These are phyloP conservation scores for Orius laevigatus DNA, from an alignment of 1,140 invertebrate genomes.

Conservation along the genomic window DNA sequence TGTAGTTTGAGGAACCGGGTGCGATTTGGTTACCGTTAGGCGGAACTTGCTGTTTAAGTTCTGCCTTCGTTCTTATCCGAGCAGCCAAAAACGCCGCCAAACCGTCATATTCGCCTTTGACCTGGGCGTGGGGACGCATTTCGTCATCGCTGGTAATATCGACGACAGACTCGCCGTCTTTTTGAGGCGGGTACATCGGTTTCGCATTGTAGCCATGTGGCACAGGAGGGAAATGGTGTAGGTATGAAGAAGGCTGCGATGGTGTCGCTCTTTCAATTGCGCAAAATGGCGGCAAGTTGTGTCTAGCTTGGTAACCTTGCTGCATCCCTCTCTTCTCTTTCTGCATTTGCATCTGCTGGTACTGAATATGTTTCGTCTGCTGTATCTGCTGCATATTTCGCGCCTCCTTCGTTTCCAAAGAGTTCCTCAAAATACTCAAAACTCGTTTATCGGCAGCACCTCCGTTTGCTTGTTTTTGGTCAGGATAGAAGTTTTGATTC, in stretches of 20 bases:
- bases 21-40: background rate
- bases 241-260: conserved; percentile 23
- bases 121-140: conserved; percentile 18
- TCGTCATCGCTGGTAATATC: conserved; percentile 9
- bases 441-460: conserved; percentile 42
- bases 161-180: conserved; percentile 26
- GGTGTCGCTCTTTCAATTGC: conserved; percentile 27
- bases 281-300: conserved; percentile 38
- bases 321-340: conserved; percentile 1
- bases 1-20: background rate
- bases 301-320: conserved; percentile 19
- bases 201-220: conserved; percentile 16
- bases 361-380: conserved; percentile 24
- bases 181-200: background rate
- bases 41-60: conserved; percentile 52
- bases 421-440: conserved; percentile 46
- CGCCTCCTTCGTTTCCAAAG: conserved; percentile 46
- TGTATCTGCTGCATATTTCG: conserved; percentile 32
- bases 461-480: no score
- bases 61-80: conserved; percentile 63
- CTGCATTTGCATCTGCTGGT: background rate
- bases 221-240: background rate
- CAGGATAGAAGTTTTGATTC: no score
- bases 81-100: conserved; percentile 39
- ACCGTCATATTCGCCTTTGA: conserved; percentile 31